Evolutionary conservation across 2,797 vertebrate species (phyloP).

Genomic region (Pseudomugil tenellus): DNA sequence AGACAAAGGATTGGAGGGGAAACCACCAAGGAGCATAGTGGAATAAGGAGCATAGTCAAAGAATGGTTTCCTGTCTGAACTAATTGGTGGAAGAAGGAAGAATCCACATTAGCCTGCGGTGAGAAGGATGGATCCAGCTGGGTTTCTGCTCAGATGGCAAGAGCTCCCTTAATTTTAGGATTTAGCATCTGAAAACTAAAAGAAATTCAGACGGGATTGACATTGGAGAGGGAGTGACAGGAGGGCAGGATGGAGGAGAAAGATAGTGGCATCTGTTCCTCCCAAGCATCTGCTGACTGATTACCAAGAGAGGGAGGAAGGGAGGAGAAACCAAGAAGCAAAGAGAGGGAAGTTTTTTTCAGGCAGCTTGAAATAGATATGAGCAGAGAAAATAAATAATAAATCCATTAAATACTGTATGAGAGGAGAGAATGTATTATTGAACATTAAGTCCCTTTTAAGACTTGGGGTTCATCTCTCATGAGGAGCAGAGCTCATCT

Average conservation of each 20-base stretch:
- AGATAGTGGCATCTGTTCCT: constrained; percentile 45
- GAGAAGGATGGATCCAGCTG: constrained; percentile 23
- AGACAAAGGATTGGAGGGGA: background rate
- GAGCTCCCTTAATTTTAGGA: constrained; percentile 33
- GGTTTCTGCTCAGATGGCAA: constrained; percentile 35
- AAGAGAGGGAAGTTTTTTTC: constrained; percentile 10
- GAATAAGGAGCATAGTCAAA: background rate
- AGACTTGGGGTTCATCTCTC: constrained; percentile 11
- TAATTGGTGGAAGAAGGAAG: background rate
- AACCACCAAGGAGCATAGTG: constrained; percentile 9
- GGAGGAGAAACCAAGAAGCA: constrained; percentile 2
- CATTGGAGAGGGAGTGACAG: constrained; percentile 52
- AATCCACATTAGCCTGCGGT: constrained; percentile 24
- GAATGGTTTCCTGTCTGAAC: background rate
- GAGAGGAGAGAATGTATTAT: constrained; percentile 55
- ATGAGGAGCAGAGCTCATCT: constrained; percentile 10
- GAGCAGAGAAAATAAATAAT: constrained; percentile 51
- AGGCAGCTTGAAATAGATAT: constrained; percentile 30
- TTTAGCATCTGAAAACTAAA: constrained; percentile 6
- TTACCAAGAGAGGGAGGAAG: constrained; percentile 21
- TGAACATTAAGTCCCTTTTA: constrained; percentile 30
- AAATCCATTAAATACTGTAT: constrained; percentile 58
- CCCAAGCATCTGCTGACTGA: constrained; percentile 61
- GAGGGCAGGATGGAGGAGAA: constrained; percentile 54
- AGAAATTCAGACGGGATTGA: constrained; percentile 46